These are phyloP conservation scores for Ophthalmolycus amberensis DNA, from an alignment of 2,113 vertebrate species.

Conservation along the genomic window DNA sequence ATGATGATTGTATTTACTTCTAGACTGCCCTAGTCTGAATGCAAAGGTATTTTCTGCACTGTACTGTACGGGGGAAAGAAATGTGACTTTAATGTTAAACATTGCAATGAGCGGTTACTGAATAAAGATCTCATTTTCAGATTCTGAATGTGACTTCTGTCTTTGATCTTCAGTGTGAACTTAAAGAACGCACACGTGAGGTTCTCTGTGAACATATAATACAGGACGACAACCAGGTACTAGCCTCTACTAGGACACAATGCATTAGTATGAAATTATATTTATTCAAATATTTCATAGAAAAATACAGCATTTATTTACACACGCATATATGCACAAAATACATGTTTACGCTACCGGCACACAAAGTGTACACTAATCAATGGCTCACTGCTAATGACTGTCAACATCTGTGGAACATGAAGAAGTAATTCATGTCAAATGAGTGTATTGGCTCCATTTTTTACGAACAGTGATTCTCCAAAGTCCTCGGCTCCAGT, in stretches of 20 bases:
- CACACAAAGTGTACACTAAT: constrained; percentile 4
- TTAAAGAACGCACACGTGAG: too few relatives aligned
- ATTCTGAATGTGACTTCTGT: neutral
- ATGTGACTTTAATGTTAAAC: constrained; percentile 57
- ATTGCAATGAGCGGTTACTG: constrained; percentile 66
- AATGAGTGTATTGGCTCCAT: neutral
- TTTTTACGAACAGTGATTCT: neutral
- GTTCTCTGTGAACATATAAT: neutral
- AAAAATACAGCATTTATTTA: constrained; percentile 67
- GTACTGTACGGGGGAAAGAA: constrained; percentile 54
- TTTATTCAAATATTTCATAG: constrained; percentile 64
- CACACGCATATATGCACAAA: constrained; percentile 26
- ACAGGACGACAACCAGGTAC: neutral
- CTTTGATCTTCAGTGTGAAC: neutral
- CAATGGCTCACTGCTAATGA: neutral
- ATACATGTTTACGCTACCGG: neutral
- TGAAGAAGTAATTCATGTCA: neutral
- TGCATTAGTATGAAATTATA: neutral
- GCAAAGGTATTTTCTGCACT: constrained; percentile 72
- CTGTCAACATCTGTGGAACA: neutral
- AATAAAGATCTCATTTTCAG: constrained; percentile 82
- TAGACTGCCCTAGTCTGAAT: constrained; percentile 58
- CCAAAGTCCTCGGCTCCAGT: constrained; percentile 33
- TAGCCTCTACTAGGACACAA: neutral
- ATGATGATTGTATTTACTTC: constrained; percentile 76